Percentiles rank a stretch among this genome's conserved stretches.
These are phyloP conservation scores for Raja brachyura DNA, from an alignment of 2,113 vertebrate species.

Conservation along the genomic window DNA sequence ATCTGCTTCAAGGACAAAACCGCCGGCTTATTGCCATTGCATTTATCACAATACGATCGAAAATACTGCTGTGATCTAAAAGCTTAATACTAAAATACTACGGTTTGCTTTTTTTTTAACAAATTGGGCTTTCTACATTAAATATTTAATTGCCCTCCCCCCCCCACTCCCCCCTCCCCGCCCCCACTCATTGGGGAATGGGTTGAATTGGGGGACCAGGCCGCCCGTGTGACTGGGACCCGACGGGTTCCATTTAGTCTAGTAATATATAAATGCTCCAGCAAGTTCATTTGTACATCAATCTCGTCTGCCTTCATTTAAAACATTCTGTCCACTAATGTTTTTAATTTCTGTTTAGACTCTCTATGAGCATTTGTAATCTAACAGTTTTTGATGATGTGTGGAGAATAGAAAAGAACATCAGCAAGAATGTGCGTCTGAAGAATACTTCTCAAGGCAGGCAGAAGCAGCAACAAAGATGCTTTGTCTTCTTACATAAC, in stretches of 20 bases:
- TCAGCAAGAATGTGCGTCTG: background rate
- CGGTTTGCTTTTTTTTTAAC: background rate
- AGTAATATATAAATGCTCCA: background rate
- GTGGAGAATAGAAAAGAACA: background rate
- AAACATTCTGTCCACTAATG: background rate
- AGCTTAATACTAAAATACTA: background rate
- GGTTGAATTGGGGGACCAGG: too few species aligned
- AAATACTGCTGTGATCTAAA: background rate
- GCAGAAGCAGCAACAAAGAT: background rate
- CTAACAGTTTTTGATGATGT: background rate
- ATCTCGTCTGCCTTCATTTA: background rate
- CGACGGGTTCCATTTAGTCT: too few species aligned
- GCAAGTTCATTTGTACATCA: background rate
- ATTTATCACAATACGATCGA: background rate
- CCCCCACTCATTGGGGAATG: too few species aligned
- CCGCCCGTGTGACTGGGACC: too few species aligned
- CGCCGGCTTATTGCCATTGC: background rate
- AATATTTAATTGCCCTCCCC: background rate
- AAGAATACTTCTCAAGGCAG: background rate
- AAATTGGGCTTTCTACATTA: background rate
- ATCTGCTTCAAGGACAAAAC: background rate
- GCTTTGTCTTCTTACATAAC: background rate
- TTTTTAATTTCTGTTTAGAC: background rate
- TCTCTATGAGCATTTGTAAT: background rate
- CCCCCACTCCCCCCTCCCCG: too few species aligned